Percentiles rank a stretch among this genome's conserved stretches.
These are phyloP conservation scores for Pristionchus exspectatus DNA, from an alignment of 2,888 invertebrate species.

Conservation along the genomic window DNA sequence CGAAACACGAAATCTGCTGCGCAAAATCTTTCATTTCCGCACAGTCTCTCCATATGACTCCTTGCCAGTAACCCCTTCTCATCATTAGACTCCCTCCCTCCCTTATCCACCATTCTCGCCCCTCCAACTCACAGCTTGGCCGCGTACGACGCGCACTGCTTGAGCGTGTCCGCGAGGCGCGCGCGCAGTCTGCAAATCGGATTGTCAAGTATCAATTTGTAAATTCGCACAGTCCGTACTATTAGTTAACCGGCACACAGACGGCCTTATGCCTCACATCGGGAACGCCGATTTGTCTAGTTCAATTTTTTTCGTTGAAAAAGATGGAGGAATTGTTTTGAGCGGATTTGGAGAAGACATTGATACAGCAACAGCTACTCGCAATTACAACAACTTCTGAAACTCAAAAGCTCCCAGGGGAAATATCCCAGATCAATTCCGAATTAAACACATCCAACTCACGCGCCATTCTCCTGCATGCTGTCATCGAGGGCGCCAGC, in stretches of 20 bases:
- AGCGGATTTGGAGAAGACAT: not conserved
- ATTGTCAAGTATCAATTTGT: not conserved
- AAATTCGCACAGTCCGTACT: not conserved
- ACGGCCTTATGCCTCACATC: no score
- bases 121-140: constrained; percentile 44
- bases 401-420: not conserved
- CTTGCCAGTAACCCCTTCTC: no score
- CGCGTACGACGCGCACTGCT: constrained; percentile 38
- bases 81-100: no score
- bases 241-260: not conserved
- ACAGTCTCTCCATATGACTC: no score
- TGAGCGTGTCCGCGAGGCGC: constrained; percentile 31
- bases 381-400: not conserved
- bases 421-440: not conserved
- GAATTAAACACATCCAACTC: not conserved
- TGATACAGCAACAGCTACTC: not conserved
- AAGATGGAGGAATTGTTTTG: not conserved
- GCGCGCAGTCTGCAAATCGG: constrained; percentile 10
- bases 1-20: not conserved
- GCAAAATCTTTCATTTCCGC: no score
- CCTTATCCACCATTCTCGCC: not conserved
- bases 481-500: constrained; percentile 24
- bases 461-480: not conserved
- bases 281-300: no score
- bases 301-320: not conserved